phyloP scores from a whole-genome alignment of 2,888 invertebrate species.

The Pollenia amentaria region DNA sequence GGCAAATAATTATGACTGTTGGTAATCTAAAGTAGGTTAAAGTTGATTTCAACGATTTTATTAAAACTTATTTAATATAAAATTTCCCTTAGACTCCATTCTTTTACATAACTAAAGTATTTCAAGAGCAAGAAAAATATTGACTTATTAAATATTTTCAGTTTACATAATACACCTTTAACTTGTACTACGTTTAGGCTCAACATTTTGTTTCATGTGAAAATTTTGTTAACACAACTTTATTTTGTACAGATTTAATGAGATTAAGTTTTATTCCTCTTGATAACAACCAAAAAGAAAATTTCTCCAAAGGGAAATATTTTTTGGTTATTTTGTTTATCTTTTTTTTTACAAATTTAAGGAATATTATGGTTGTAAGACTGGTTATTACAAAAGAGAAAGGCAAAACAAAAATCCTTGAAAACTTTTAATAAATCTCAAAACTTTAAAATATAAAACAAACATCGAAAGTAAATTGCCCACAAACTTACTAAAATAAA shows the following conservation, averaged over 20 bases:
- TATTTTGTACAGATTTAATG: neutral
- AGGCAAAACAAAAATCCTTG: conserved; percentile 3
- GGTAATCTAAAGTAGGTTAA: no score
- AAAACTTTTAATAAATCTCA: conserved; percentile 65
- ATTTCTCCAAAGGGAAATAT: neutral
- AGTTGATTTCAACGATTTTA: no score
- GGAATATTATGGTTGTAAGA: neutral
- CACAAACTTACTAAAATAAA: conserved; percentile 10
- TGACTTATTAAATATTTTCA: no score
- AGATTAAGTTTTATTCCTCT: neutral
- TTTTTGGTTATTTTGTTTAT: conserved; percentile 9
- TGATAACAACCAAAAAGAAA: neutral
- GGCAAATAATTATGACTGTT: no score
- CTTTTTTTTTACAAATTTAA: conserved; percentile 4
- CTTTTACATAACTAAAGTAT: no score
- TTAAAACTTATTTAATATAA: no score
- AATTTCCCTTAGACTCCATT: no score
- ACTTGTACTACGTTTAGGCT: no score
- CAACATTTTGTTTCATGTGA: no score
- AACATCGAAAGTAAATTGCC: conserved; percentile 59
- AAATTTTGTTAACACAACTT: no score
- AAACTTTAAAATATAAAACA: conserved; percentile 54
- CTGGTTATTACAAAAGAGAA: neutral
- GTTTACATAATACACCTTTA: no score
- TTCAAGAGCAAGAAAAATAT: no score